Conservation (phyloP, 2,888 invertebrate species). For the Trimorus sp. region DNA sequence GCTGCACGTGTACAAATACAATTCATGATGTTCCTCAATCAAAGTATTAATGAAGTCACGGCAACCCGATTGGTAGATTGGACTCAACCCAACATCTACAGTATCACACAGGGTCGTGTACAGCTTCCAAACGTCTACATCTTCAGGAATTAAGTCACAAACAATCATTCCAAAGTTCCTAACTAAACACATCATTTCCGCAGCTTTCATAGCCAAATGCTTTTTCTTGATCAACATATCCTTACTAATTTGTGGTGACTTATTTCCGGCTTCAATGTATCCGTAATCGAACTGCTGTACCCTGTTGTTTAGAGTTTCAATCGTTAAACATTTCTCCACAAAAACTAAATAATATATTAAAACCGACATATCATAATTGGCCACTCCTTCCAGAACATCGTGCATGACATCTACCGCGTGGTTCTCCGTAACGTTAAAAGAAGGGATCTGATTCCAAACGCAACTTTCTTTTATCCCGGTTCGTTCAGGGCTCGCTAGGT, state of each 20-base stretch:
- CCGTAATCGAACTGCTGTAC: constrained; percentile 28
- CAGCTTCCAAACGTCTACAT: constrained; percentile 26
- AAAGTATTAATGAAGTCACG: constrained; percentile 34
- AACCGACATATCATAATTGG: constrained; percentile 22
- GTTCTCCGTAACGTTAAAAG: constrained; percentile 27
- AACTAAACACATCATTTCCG: constrained; percentile 42
- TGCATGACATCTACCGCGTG: constrained; percentile 36
- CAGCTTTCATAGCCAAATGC: constrained; percentile 21
- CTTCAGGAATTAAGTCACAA: constrained; percentile 39
- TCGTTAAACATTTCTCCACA: background rate
- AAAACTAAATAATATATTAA: constrained; percentile 26
- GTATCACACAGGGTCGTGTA: constrained; percentile 28
- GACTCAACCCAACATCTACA: constrained; percentile 1
- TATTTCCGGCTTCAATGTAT: constrained; percentile 18
- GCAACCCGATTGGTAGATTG: background rate
- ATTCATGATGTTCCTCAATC: constrained; percentile 17
- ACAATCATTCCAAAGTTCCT: constrained; percentile 34
- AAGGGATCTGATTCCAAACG: constrained; percentile 34
- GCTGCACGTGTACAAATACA: constrained; percentile 22
- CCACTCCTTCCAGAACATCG: constrained; percentile 36
- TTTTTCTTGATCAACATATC: constrained; percentile 13
- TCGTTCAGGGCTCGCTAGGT: background rate
- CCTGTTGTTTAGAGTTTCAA: constrained; percentile 4
- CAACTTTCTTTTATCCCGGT: constrained; percentile 31
- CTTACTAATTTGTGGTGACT: constrained; percentile 3